These are phyloP conservation scores for Mastigias papua DNA, from an alignment of 30 jellyfish, hydroid and myxozoan species.

Conservation along the genomic window DNA sequence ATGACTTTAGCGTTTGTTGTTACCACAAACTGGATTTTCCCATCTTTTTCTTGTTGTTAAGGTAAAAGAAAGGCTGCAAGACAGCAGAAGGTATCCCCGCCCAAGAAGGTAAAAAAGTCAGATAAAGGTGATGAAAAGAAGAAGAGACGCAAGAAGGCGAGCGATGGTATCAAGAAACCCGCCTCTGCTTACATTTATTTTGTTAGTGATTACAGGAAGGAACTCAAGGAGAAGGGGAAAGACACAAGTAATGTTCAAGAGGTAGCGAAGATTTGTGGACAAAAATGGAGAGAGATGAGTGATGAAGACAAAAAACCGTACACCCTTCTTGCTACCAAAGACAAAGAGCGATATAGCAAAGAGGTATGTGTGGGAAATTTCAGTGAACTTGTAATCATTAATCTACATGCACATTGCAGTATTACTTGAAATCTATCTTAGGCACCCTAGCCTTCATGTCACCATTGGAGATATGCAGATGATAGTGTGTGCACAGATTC, in stretches of 20 bases:
- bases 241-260: slow-evolving; percentile 85
- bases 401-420: too few species aligned
- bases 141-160: slow-evolving; percentile 83
- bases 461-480: too few species aligned
- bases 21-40: too few species aligned
- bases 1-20: too few species aligned
- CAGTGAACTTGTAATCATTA: too few species aligned
- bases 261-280: slow-evolving; percentile 93
- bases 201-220: slow-evolving; percentile 84
- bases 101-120: slow-evolving; percentile 54
- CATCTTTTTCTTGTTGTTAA: slow-evolving; percentile 8
- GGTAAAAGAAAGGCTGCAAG: slow-evolving; percentile 53
- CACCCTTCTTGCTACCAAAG: slow-evolving; percentile 62
- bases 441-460: too few species aligned
- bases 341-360: slow-evolving; percentile 81
- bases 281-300: slow-evolving; percentile 91
- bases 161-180: slow-evolving; percentile 95
- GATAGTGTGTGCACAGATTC: too few species aligned
- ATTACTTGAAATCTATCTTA: too few species aligned
- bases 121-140: slow-evolving; percentile 77
- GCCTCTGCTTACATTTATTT: slow-evolving; percentile 97
- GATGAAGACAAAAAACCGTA: slow-evolving; percentile 90
- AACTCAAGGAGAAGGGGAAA: slow-evolving; percentile 80
- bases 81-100: slow-evolving; percentile 48
- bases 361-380: slow-evolving; percentile 75